These are phyloP conservation scores for Vidua chalybeata DNA, from an alignment of 2,113 vertebrate genomes.

Conservation along the genomic window DNA sequence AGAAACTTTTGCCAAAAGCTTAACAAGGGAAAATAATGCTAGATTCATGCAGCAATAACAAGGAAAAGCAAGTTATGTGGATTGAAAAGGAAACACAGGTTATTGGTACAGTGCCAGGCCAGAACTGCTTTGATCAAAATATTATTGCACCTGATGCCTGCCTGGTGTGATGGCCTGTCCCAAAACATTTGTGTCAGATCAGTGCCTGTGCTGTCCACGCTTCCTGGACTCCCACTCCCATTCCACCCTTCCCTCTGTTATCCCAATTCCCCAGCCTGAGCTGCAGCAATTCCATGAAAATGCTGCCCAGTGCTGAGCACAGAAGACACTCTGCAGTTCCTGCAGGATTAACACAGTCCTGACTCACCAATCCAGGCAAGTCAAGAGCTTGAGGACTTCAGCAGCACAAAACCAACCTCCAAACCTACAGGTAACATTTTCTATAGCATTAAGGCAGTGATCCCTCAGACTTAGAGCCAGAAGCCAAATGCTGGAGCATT, in stretches of 20 bases:
- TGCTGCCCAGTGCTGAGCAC: accelerated
- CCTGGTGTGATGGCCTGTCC: not conserved
- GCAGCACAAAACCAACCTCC: not conserved
- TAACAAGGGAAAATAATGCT: not conserved
- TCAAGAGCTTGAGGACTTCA: not conserved
- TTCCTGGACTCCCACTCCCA: not conserved
- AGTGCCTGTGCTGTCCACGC: accelerated
- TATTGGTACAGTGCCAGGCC: not conserved
- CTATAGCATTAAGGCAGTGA: not conserved
- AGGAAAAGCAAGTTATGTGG: not conserved
- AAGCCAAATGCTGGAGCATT: not conserved
- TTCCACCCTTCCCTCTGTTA: not conserved
- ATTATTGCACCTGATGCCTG: not conserved
- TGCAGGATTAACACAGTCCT: not conserved
- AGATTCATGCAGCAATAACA: not conserved
- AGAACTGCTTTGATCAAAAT: not conserved
- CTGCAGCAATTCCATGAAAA: not conserved
- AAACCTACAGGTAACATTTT: not conserved
- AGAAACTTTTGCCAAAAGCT: not conserved
- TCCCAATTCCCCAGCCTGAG: not conserved
- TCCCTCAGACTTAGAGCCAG: not conserved
- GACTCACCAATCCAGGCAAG: not conserved
- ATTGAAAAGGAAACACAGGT: not conserved
- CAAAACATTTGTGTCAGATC: not conserved
- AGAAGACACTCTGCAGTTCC: accelerated